Conservation (phyloP, 2,888 invertebrate species). For the Stenichneumon culpator region DNA sequence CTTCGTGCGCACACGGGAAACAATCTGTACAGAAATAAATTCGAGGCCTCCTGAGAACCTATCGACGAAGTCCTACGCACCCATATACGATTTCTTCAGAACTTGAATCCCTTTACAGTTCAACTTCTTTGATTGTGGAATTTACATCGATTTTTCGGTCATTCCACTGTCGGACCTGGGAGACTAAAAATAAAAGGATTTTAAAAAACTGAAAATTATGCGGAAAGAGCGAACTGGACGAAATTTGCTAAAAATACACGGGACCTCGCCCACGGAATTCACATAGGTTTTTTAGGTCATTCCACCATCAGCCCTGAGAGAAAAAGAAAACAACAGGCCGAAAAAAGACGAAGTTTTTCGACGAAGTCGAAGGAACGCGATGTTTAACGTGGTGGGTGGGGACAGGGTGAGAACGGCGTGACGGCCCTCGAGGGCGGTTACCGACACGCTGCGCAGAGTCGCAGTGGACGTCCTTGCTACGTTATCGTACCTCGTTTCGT, state of each 20-base stretch:
- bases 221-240: slow-evolving; percentile 9
- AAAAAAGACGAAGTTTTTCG: slow-evolving; percentile 9
- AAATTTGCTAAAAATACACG: neutral
- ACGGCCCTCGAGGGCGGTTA: slow-evolving; percentile 82
- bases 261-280: neutral
- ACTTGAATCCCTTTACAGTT: neutral
- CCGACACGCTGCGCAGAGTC: slow-evolving; percentile 77
- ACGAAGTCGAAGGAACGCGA: slow-evolving; percentile 46
- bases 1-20: neutral
- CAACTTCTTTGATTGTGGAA: slow-evolving; percentile 2
- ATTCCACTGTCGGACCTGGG: slow-evolving; percentile 20
- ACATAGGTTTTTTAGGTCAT: slow-evolving; percentile 57
- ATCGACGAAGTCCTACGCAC: neutral
- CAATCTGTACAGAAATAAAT: neutral
- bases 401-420: slow-evolving; percentile 70
- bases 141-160: slow-evolving; percentile 32
- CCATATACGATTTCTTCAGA: neutral
- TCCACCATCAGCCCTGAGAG: slow-evolving; percentile 52
- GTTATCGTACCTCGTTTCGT: slow-evolving; percentile 81
- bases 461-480: slow-evolving; percentile 85
- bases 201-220: slow-evolving; percentile 13
- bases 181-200: neutral
- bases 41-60: neutral
- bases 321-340: slow-evolving; percentile 12
- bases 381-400: slow-evolving; percentile 35